These are phyloP conservation scores for pig (Sus scrofa) DNA, from an alignment of 2,113 vertebrate genomes.

Conservation along the genomic window T2T-Sscrofa CM000812.6:33549001-33549500, in stretches of 20 bases:
- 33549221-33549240: background rate
- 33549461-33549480: background rate
- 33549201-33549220: background rate
- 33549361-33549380: background rate
- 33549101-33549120: background rate
- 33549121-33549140: background rate
- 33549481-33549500: background rate
- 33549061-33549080: background rate
- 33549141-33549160: background rate
- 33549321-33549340: background rate
- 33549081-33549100: background rate
- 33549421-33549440: background rate
- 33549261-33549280: background rate
- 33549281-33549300: background rate
- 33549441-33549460: background rate
- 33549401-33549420: slow-evolving; percentile 42
- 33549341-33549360: background rate
- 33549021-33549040: background rate
- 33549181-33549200: background rate
- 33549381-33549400: background rate
- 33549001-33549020: background rate
- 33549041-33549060: background rate
- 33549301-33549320: background rate
- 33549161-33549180: background rate
- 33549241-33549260: background rate